These are phyloP conservation scores for Pterocles gutturalis DNA, from an alignment of 2,113 vertebrate genomes.

Conservation along the genomic window DNA sequence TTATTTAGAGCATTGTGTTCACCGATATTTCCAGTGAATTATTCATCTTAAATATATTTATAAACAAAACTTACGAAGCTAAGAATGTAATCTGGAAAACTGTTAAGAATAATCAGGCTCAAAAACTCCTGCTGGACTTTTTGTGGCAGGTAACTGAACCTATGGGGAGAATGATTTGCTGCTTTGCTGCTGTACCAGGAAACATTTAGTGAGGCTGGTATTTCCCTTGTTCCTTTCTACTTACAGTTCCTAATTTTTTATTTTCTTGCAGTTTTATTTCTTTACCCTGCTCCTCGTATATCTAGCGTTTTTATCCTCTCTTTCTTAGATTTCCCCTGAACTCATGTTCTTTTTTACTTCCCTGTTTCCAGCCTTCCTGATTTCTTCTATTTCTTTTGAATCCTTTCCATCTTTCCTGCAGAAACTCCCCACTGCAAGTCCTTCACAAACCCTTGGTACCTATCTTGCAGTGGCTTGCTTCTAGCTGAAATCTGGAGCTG, in stretches of 20 bases:
- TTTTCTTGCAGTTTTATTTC: not conserved
- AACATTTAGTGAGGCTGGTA: not conserved
- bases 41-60: not conserved
- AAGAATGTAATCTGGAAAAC: constrained; percentile 17
- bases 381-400: not conserved
- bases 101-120: constrained; percentile 34
- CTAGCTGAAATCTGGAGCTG: not conserved
- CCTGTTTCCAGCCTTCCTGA: not conserved
- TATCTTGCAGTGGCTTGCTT: not conserved
- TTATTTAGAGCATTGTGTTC: not conserved
- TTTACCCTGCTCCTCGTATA: not conserved
- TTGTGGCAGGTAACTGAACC: not conserved
- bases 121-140: not conserved
- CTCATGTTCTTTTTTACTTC: not conserved
- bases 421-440: not conserved
- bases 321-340: not conserved
- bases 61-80: constrained; percentile 18
- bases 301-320: not conserved
- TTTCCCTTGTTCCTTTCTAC: constrained; percentile 16
- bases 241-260: not conserved
- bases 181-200: not conserved
- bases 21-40: not conserved
- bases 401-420: not conserved
- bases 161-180: not conserved
- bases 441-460: not conserved